Percentiles rank a stretch among this genome's conserved stretches.
Evolutionary conservation across 2,888 invertebrate genomes (phyloP).

Genomic region (Calameuta idolon): DNA sequence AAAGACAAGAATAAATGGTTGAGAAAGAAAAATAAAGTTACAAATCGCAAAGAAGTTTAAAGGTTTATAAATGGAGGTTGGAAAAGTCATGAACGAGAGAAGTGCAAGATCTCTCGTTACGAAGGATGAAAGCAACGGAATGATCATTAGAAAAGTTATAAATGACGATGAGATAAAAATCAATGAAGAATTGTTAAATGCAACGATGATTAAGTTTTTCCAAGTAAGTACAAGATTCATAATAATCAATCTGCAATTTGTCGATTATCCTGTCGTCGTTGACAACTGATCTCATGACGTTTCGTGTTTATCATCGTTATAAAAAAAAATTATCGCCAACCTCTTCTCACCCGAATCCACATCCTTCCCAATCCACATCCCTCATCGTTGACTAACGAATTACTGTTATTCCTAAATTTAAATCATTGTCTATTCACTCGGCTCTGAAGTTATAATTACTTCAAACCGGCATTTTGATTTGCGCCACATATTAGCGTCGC

Average conservation of each 20-base stretch:
- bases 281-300: background rate
- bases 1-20: background rate
- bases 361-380: background rate
- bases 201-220: background rate
- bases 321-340: background rate
- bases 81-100: background rate
- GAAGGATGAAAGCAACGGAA: background rate
- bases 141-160: background rate
- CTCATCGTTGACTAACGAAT: background rate
- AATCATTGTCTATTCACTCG: background rate
- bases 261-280: background rate
- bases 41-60: background rate
- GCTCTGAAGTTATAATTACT: background rate
- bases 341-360: background rate
- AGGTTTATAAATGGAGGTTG: background rate
- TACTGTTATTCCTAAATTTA: background rate
- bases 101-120: background rate
- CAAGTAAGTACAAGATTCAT: background rate
- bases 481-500: background rate
- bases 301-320: background rate
- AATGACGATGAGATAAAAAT: background rate
- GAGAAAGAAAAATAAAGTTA: background rate
- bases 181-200: background rate
- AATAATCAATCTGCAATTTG: background rate
- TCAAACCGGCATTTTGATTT: background rate